These are phyloP conservation scores for Schrankia costaestrigalis DNA, from an alignment of 2,888 invertebrate genomes.

Conservation along the genomic window DNA sequence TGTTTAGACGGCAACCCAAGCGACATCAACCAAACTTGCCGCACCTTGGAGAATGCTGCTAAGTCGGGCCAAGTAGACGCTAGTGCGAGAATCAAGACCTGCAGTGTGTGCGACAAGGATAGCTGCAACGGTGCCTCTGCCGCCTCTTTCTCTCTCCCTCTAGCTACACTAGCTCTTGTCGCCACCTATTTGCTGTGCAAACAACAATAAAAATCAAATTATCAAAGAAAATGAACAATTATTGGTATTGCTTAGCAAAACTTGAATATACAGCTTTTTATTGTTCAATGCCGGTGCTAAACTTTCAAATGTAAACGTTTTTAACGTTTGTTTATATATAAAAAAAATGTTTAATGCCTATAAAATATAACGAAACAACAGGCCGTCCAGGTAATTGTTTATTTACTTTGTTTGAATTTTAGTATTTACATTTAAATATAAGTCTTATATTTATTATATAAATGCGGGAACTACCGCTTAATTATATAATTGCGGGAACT, in stretches of 20 bases:
- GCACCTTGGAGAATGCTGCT: slow-evolving; percentile 39
- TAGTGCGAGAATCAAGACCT: slow-evolving; percentile 49
- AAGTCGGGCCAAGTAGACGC: slow-evolving; percentile 26
- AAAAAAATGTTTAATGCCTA: slow-evolving; percentile 36
- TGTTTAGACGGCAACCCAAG: slow-evolving; percentile 62
- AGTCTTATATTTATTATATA: slow-evolving; percentile 6
- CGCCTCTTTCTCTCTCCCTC: slow-evolving; percentile 55
- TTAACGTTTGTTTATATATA: slow-evolving; percentile 13
- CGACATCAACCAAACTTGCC: slow-evolving; percentile 55
- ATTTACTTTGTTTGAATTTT: slow-evolving; percentile 45
- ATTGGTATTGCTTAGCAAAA: slow-evolving; percentile 19
- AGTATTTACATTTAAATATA: slow-evolving; percentile 25
- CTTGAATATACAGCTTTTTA: slow-evolving; percentile 22
- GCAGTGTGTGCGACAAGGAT: slow-evolving; percentile 75
- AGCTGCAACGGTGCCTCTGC: slow-evolving; percentile 74
- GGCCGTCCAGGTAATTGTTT: slow-evolving; percentile 55
- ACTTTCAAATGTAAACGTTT: slow-evolving; percentile 9
- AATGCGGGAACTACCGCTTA: too few relatives aligned
- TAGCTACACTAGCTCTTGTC: slow-evolving; percentile 52
- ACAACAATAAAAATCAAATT: slow-evolving; percentile 47
- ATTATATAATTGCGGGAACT: too few relatives aligned
- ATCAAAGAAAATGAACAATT: slow-evolving; percentile 31
- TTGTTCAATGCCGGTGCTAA: slow-evolving; percentile 25
- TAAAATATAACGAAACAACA: slow-evolving; percentile 28
- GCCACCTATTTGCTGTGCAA: slow-evolving; percentile 59